Percentiles rank a stretch among this genome's conserved stretches.
These are phyloP conservation scores for Chionis minor DNA, from an alignment of 2,113 vertebrate genomes.

Conservation along the genomic window DNA sequence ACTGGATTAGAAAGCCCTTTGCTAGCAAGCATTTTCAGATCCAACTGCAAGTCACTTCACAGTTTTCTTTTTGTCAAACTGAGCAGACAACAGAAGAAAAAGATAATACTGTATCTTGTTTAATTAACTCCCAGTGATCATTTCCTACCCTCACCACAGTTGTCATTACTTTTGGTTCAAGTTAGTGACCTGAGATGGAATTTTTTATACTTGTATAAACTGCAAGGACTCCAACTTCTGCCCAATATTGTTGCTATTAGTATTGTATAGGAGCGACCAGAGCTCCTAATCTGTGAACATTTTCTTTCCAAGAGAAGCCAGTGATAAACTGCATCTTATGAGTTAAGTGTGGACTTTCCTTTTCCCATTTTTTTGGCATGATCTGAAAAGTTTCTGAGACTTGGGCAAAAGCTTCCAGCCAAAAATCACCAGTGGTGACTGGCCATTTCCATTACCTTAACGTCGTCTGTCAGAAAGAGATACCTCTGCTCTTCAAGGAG, in stretches of 20 bases:
- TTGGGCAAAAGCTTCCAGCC: not conserved
- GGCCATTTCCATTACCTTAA: not conserved
- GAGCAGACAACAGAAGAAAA: not conserved
- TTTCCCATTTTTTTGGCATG: not conserved
- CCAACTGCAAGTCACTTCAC: not conserved
- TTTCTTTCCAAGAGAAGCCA: not conserved
- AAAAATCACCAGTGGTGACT: not conserved
- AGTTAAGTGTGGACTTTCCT: not conserved
- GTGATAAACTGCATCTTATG: not conserved
- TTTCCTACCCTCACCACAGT: not conserved
- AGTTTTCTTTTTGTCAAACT: not conserved
- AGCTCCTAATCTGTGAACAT: not conserved
- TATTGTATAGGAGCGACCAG: rapidly evolving
- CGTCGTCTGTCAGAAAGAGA: not conserved
- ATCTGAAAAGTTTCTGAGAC: not conserved
- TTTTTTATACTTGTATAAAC: not conserved
- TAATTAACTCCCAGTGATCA: not conserved
- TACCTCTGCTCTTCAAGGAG: not conserved
- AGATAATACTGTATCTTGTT: not conserved
- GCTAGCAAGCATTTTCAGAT: not conserved
- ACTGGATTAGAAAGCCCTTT: not conserved
- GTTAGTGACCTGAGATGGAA: not conserved
- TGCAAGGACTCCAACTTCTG: not conserved
- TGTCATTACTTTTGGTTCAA: not conserved
- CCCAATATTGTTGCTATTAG: not conserved